phyloP scores from a whole-genome alignment of 2,797 vertebrate genomes.

The Discoglossus pictus region DNA sequence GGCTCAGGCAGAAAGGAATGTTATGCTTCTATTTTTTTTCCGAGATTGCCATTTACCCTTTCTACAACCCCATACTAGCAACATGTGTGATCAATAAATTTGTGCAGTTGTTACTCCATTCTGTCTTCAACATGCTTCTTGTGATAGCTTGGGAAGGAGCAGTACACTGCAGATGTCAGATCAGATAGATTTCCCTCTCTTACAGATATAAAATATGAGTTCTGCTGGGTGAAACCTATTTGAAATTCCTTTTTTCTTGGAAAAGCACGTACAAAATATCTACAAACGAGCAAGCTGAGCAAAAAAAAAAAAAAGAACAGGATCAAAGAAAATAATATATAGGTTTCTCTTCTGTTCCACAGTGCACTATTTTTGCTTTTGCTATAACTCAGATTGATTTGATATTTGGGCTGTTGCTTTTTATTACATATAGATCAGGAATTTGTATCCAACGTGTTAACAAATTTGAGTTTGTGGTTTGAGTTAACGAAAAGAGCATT shows the following conservation, averaged over 20 bases:
- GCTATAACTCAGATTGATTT: conserved; percentile 39
- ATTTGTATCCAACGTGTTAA: conserved; percentile 19
- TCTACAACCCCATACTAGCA: conserved; percentile 38
- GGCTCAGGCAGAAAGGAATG: conserved; percentile 32
- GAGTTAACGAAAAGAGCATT: conserved; percentile 4
- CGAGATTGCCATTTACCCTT: conserved; percentile 50
- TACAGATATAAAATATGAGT: conserved; percentile 47
- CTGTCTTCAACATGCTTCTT: conserved; percentile 41
- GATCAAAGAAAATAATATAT: conserved; percentile 46
- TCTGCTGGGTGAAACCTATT: conserved; percentile 37
- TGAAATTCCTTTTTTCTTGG: conserved; percentile 42
- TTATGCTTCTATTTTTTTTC: conserved; percentile 40
- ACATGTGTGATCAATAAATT: conserved; percentile 50
- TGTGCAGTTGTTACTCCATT: conserved; percentile 41
- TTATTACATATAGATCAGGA: conserved; percentile 24
- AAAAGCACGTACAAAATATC: conserved; percentile 43
- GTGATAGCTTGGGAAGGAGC: conserved; percentile 26
- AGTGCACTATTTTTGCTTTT: conserved; percentile 16
- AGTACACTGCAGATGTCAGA: conserved; percentile 40
- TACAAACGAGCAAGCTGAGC: conserved; percentile 38
- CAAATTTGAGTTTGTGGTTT: conserved; percentile 19
- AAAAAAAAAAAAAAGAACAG: conserved; percentile 27
- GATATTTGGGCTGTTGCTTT: conserved; percentile 37
- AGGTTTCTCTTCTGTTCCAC: conserved; percentile 16
- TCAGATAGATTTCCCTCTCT: conserved; percentile 47